These are phyloP conservation scores for Seira sanloemensis DNA, from an alignment of 2,888 invertebrate species.

Conservation along the genomic window DNA sequence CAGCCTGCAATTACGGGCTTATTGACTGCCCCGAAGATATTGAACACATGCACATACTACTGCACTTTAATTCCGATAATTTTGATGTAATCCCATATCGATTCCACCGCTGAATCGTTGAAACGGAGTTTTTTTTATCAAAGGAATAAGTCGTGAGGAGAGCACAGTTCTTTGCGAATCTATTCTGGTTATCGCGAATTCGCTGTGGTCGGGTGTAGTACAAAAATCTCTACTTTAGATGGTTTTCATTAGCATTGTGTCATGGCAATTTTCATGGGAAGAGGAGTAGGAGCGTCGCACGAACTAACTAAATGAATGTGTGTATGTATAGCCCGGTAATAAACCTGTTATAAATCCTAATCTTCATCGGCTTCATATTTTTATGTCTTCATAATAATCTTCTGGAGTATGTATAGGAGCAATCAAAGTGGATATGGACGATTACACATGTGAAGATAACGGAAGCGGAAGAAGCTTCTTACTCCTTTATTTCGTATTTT, in stretches of 20 bases:
- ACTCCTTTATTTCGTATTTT: background rate
- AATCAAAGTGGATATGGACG: conserved; percentile 66
- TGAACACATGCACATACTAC: background rate
- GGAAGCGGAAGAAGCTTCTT: conserved; percentile 72
- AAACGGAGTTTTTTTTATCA: background rate
- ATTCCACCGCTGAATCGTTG: background rate
- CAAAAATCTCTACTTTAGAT: background rate
- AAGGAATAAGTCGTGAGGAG: conserved; percentile 22
- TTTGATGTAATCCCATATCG: background rate
- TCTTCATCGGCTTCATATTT: background rate
- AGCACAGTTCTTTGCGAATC: conserved; percentile 31
- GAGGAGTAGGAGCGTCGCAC: background rate
- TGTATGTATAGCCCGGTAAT: background rate
- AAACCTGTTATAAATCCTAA: background rate
- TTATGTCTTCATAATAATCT: background rate
- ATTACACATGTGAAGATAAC: conserved; percentile 73
- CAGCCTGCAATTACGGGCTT: background rate
- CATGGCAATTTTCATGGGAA: background rate
- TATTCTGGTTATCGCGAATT: conserved; percentile 58
- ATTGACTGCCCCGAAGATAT: background rate
- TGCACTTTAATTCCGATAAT: background rate
- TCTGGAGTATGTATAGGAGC: background rate
- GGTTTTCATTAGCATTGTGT: background rate
- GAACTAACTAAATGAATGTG: background rate
- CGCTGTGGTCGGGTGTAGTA: conserved; percentile 53